Evolutionary conservation across 2,888 invertebrate genomes (phyloP).

Genomic region (Arrhopalites spinosus): DNA sequence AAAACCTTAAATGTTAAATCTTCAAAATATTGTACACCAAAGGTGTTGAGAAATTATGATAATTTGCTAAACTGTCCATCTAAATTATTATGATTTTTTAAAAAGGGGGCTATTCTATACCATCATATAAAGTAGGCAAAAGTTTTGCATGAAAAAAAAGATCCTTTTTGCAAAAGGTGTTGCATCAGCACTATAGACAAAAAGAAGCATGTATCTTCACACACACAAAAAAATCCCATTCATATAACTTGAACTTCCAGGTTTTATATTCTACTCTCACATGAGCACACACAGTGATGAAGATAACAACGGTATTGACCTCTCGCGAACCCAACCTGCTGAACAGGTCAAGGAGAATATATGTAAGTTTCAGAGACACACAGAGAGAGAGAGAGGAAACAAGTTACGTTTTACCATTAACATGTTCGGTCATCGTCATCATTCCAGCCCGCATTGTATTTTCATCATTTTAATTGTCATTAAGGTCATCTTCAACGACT

Average conservation of each 20-base stretch:
- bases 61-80: too few relatives aligned
- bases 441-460: background rate
- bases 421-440: background rate
- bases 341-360: slow-evolving; percentile 38
- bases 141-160: too few relatives aligned
- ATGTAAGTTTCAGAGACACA: too few relatives aligned
- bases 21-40: too few relatives aligned
- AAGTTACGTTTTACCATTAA: background rate
- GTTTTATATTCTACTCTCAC: background rate
- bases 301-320: slow-evolving; percentile 31
- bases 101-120: too few relatives aligned
- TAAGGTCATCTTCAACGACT: too few relatives aligned
- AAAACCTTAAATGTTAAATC: too few relatives aligned
- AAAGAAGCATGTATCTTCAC: background rate
- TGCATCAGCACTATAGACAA: background rate
- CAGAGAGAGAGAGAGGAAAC: slow-evolving; percentile 25
- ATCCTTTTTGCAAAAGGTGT: too few relatives aligned
- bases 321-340: slow-evolving; percentile 36
- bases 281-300: background rate
- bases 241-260: slow-evolving; percentile 1
- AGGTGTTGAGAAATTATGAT: too few relatives aligned
- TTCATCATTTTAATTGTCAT: background rate
- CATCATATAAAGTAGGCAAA: too few relatives aligned
- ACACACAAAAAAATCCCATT: background rate
- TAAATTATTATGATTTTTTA: too few relatives aligned